Evolutionary conservation across 2,113 vertebrate genomes (phyloP).

Genomic region (Phyllostomus hastatus): DNA sequence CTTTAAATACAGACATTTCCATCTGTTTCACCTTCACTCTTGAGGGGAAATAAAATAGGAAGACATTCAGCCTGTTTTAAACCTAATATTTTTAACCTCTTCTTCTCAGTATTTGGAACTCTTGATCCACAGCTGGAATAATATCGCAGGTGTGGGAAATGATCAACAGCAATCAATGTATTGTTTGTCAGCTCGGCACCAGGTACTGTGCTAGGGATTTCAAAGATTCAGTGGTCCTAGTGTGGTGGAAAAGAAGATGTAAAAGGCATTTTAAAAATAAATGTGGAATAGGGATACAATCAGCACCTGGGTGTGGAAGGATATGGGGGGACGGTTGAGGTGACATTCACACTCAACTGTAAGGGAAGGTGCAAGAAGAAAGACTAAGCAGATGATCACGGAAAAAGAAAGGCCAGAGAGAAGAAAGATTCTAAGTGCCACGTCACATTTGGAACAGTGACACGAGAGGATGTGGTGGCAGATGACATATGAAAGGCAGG

Average conservation of each 20-base stretch:
- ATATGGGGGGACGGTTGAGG: not conserved
- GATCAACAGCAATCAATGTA: not conserved
- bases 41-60: constrained; percentile 72
- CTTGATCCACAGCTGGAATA: constrained; percentile 18
- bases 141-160: no score
- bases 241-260: not conserved
- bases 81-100: constrained; percentile 70
- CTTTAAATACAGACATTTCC: constrained; percentile 75
- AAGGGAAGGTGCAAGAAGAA: not conserved
- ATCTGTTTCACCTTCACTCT: constrained; percentile 72
- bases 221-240: not conserved
- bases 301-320: not conserved
- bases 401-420: not conserved
- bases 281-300: not conserved
- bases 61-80: constrained; percentile 64
- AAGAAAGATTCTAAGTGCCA: not conserved
- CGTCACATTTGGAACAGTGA: rapidly evolving
- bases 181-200: not conserved
- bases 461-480: no score
- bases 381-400: not conserved
- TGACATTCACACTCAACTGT: not conserved
- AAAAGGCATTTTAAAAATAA: not conserved
- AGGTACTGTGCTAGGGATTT: not conserved
- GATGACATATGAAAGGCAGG: rapidly evolving
- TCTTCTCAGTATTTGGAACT: constrained; percentile 54